A percentile compares a stretch with the other conserved stretches of the same genome.
Conservation (phyloP, 2,797 vertebrate species). For the Nannoperca obscura region DNA sequence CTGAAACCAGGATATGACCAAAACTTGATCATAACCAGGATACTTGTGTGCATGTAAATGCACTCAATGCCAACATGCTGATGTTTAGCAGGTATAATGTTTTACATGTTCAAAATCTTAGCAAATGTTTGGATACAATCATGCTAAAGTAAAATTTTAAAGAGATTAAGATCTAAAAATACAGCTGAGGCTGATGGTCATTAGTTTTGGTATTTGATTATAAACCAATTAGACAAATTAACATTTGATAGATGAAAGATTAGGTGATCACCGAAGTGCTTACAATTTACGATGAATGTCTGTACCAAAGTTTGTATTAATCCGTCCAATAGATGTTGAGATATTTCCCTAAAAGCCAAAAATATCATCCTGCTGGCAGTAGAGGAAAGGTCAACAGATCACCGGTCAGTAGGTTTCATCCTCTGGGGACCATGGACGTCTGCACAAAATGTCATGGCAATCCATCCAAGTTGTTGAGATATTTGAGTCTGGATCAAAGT, state of each 20-base stretch:
- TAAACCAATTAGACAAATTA: not conserved
- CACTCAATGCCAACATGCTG: no score
- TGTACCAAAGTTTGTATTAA: not conserved
- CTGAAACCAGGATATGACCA: no score
- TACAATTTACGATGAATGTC: not conserved
- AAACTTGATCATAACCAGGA: no score
- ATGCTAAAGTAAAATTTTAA: no score
- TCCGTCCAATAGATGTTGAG: not conserved
- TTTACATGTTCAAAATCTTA: not conserved
- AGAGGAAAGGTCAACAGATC: not conserved
- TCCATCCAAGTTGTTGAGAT: not conserved
- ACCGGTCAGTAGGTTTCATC: not conserved
- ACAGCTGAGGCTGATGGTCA: not conserved
- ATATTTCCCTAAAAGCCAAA: not conserved
- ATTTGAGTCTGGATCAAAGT: not conserved
- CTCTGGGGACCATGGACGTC: not conserved
- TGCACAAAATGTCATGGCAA: not conserved
- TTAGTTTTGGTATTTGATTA: not conserved
- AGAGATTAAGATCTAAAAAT: not conserved
- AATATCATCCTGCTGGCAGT: not conserved
- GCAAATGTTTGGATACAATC: not conserved
- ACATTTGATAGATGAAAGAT: not conserved
- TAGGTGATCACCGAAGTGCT: not conserved
- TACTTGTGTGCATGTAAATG: no score
- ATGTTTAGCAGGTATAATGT: not conserved